Percentiles rank a stretch among this genome's conserved stretches.
phyloP scores from a whole-genome alignment of 2,113 vertebrate genomes.

The Rhinoptilus africanus region DNA sequence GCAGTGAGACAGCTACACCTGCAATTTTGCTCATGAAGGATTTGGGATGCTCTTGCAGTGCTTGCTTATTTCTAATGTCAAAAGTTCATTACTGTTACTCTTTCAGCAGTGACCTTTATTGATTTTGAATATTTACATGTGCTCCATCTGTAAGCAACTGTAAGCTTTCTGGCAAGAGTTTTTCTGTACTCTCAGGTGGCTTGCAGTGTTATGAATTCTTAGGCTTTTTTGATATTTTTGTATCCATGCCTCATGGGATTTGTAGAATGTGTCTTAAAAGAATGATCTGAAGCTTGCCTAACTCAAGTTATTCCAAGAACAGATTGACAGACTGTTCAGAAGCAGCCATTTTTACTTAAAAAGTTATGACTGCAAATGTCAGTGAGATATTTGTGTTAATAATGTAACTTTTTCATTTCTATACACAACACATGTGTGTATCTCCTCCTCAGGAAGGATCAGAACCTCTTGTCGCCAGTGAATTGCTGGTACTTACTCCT shows the following conservation, averaged over 20 bases:
- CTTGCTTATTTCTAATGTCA: neutral
- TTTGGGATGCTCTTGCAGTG: neutral
- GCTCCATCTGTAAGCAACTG: neutral
- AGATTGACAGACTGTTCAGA: neutral
- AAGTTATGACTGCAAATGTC: neutral
- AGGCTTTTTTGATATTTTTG: neutral
- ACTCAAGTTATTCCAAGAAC: neutral
- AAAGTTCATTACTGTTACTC: neutral
- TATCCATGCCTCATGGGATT: neutral
- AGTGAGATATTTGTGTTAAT: neutral
- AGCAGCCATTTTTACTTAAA: neutral
- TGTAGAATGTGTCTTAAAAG: neutral
- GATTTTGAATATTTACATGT: neutral
- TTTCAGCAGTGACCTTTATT: neutral
- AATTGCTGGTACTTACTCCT: constrained; percentile 99
- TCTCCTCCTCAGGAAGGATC: constrained; percentile 86
- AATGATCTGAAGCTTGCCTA: neutral
- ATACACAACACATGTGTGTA: neutral
- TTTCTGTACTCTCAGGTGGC: neutral
- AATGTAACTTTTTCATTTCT: neutral
- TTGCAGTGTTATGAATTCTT: neutral
- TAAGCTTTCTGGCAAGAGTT: neutral
- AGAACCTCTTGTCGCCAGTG: constrained; percentile 95
- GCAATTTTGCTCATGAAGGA: neutral
- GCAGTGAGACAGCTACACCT: neutral